Conservation (phyloP, 1,140 invertebrate species). For the Tetranychus urticae region DNA sequence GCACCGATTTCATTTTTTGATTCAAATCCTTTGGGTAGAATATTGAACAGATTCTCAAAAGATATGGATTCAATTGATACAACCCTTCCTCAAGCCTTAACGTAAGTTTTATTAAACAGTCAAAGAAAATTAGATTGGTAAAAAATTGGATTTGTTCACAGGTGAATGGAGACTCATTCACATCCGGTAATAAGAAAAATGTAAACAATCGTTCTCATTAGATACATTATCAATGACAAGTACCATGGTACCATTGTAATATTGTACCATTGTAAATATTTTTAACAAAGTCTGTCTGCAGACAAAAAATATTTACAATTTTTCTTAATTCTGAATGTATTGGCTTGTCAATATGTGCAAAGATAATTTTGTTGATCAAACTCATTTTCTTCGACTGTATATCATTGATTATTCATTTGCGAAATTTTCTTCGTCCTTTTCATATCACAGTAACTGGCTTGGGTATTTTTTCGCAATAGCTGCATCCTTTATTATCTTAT, state of each 20-base stretch:
- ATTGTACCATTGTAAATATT: no score
- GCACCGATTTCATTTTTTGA: slow-evolving; percentile 18
- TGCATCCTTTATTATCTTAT: background rate
- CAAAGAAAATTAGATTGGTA: slow-evolving; percentile 45
- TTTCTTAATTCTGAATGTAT: background rate
- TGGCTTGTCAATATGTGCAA: background rate
- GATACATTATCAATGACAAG: no score
- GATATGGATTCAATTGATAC: slow-evolving; percentile 36
- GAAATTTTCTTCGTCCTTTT: slow-evolving; percentile 30
- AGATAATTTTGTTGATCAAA: slow-evolving; percentile 2
- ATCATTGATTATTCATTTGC: slow-evolving; percentile 10
- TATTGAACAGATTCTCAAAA: slow-evolving; percentile 28
- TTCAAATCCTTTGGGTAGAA: slow-evolving; percentile 16
- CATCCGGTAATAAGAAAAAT: background rate
- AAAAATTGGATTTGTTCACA: slow-evolving; percentile 23
- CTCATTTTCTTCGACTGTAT: slow-evolving; percentile 20
- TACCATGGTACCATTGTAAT: no score
- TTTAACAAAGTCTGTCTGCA: no score
- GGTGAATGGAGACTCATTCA: background rate
- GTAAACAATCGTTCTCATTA: no score
- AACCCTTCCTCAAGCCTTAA: slow-evolving; percentile 33
- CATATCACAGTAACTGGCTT: slow-evolving; percentile 22
- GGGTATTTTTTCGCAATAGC: slow-evolving; percentile 33
- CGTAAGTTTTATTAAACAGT: slow-evolving; percentile 40
- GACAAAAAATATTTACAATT: background rate